phyloP scores from a whole-genome alignment of 2,888 invertebrate species.

The Metellina segmentata region DNA sequence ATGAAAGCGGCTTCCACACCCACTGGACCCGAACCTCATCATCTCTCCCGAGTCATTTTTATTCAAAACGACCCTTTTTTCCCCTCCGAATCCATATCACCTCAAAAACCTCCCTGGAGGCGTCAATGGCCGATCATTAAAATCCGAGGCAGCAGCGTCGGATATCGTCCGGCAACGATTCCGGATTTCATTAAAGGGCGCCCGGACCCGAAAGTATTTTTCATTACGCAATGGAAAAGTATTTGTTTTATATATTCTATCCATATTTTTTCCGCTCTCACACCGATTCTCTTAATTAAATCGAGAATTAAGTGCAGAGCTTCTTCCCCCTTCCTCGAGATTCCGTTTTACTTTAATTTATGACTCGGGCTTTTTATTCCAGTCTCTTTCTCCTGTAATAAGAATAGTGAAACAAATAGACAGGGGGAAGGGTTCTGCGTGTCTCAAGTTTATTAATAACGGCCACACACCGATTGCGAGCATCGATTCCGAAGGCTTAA shows the following conservation, averaged over 20 bases:
- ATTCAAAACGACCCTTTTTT: constrained; percentile 37
- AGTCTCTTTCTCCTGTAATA: constrained; percentile 15
- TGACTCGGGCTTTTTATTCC: constrained; percentile 10
- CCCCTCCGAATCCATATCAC: background rate
- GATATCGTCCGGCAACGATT: constrained; percentile 62
- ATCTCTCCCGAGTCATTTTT: constrained; percentile 25
- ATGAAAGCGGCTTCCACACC: no score
- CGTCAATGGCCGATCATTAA: constrained; percentile 59
- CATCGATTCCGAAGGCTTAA: constrained; percentile 61
- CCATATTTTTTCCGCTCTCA: constrained; percentile 66
- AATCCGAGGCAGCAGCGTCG: constrained; percentile 20
- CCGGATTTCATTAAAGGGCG: constrained; percentile 69
- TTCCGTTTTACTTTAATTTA: constrained; percentile 24
- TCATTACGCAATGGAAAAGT: constrained; percentile 75
- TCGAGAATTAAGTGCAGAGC: constrained; percentile 64
- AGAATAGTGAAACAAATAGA: constrained; percentile 46
- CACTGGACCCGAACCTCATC: background rate
- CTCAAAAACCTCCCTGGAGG: constrained; percentile 17
- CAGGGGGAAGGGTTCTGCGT: constrained; percentile 49
- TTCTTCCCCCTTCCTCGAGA: constrained; percentile 44
- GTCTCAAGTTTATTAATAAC: constrained; percentile 72
- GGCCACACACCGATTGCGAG: constrained; percentile 55
- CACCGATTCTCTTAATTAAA: constrained; percentile 72
- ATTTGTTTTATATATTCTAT: constrained; percentile 75
- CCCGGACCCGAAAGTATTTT: constrained; percentile 70